These are phyloP conservation scores for Fabriciana adippe DNA, from an alignment of 2,888 invertebrate species.

Conservation along the genomic window DNA sequence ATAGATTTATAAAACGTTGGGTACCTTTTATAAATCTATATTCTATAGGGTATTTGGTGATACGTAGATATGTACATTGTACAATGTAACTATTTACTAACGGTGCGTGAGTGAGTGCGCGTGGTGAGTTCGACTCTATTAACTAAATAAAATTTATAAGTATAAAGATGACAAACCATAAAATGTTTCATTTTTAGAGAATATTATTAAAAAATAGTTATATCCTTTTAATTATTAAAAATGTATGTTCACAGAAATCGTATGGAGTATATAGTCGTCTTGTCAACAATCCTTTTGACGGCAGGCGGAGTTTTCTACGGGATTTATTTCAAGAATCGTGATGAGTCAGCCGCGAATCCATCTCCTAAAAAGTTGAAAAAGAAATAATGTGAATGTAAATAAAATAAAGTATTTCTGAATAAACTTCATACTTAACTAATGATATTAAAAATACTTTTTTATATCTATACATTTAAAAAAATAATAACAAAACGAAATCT, in stretches of 20 bases:
- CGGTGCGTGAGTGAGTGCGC: too few species aligned
- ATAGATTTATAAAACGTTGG: too few species aligned
- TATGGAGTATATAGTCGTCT: conserved; percentile 84
- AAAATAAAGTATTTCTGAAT: neutral
- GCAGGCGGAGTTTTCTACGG: conserved; percentile 83
- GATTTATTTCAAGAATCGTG: conserved; percentile 49
- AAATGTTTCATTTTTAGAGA: too few species aligned
- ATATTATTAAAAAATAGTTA: neutral
- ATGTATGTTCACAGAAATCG: conserved; percentile 75
- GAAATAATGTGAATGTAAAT: conserved; percentile 46
- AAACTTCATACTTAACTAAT: neutral
- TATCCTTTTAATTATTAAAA: neutral
- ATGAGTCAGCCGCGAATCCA: conserved; percentile 24
- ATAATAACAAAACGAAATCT: too few species aligned
- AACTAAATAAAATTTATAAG: too few species aligned
- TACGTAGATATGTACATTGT: too few species aligned
- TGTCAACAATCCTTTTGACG: conserved; percentile 79
- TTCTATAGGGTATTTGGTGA: too few species aligned
- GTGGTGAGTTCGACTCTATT: too few species aligned
- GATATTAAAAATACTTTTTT: neutral
- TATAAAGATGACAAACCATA: too few species aligned
- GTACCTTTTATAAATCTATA: too few species aligned
- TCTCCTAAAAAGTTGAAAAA: conserved; percentile 54
- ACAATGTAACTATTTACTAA: too few species aligned
- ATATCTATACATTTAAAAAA: too few species aligned